phyloP scores from a whole-genome alignment of 2,888 invertebrate genomes.

The Lottia gigantea region DNA sequence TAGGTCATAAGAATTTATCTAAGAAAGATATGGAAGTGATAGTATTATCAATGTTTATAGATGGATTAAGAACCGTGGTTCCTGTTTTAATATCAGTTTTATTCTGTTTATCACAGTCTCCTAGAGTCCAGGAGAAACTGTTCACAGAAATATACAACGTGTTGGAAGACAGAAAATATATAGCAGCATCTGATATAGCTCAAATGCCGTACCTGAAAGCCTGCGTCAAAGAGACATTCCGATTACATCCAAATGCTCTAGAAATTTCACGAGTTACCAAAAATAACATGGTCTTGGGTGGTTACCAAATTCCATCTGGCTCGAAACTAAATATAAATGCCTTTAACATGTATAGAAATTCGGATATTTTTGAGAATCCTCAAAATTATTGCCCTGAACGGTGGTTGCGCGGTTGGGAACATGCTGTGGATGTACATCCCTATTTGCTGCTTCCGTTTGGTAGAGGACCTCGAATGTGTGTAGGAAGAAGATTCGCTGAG shows the following conservation, averaged over 20 bases:
- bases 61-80: constrained; percentile 82
- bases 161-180: constrained; percentile 66
- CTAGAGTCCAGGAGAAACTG: constrained; percentile 76
- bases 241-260: constrained; percentile 82
- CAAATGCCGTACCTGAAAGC: constrained; percentile 81
- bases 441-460: constrained; percentile 72
- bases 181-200: constrained; percentile 73
- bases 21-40: constrained; percentile 76
- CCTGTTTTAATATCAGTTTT: constrained; percentile 68
- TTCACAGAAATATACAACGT: constrained; percentile 72
- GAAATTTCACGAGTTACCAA: constrained; percentile 80
- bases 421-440: constrained; percentile 68
- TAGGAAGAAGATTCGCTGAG: constrained; percentile 85
- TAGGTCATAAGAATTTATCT: constrained; percentile 68
- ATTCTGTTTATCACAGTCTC: constrained; percentile 82
- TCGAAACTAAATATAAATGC: constrained; percentile 68
- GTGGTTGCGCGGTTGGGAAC: constrained; percentile 78
- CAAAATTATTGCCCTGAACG: constrained; percentile 80
- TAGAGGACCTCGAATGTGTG: constrained; percentile 72
- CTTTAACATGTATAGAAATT: constrained; percentile 62
- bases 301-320: constrained; percentile 82
- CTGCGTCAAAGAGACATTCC: constrained; percentile 80
- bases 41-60: constrained; percentile 80
- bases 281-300: constrained; percentile 78
- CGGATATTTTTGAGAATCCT: constrained; percentile 75